Conservation (phyloP, 1,140 invertebrate genomes). For the Ceratosolen solmsi region DNA sequence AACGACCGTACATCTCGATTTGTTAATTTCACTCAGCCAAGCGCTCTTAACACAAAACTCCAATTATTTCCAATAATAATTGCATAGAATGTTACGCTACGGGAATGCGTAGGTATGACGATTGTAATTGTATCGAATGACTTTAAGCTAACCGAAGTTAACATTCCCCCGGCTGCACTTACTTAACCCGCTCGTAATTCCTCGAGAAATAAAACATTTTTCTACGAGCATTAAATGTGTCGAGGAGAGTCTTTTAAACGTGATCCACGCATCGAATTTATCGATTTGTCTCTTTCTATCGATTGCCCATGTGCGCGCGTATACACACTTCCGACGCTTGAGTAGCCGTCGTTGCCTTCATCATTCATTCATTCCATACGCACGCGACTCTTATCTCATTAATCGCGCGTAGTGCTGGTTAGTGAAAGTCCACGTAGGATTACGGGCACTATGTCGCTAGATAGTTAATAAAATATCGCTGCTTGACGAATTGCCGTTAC, state of each 20-base stretch:
- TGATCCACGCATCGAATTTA: not conserved
- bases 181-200: not conserved
- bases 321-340: conserved; percentile 4
- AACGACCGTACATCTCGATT: too few relatives aligned
- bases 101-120: not conserved
- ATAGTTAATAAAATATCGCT: not conserved
- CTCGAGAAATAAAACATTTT: not conserved
- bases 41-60: too few relatives aligned
- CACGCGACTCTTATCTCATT: not conserved
- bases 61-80: too few relatives aligned
- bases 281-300: not conserved
- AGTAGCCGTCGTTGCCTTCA: conserved; percentile 10
- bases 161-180: too few relatives aligned
- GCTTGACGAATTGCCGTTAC: not conserved
- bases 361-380: conserved; percentile 22
- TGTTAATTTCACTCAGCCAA: too few relatives aligned
- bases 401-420: not conserved
- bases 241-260: not conserved
- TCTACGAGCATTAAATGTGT: not conserved
- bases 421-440: not conserved
- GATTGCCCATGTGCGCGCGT: not conserved
- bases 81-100: not conserved
- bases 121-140: not conserved
- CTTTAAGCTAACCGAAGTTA: not conserved
- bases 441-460: not conserved